Conservation (phyloP, 1,140 invertebrate species). For the Triops cancriformis region DNA sequence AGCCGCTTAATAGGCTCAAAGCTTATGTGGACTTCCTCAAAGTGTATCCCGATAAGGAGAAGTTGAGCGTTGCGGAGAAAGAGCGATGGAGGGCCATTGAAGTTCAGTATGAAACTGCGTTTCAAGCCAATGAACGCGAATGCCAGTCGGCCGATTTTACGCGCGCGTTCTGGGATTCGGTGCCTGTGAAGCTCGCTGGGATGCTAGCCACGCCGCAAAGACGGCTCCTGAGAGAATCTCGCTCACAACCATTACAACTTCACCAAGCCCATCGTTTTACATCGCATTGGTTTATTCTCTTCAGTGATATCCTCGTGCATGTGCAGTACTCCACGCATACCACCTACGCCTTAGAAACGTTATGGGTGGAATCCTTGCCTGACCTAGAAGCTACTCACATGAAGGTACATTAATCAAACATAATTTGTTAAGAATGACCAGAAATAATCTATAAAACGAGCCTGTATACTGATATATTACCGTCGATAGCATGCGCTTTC, state of each 20-base stretch:
- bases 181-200: not conserved
- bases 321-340: constrained; percentile 50
- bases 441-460: not conserved
- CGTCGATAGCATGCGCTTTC: constrained; percentile 52
- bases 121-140: not conserved
- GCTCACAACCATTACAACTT: constrained; percentile 52
- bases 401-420: constrained; percentile 28
- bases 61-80: not conserved
- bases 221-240: constrained; percentile 66
- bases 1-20: constrained; percentile 27
- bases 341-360: constrained; percentile 56
- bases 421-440: constrained; percentile 10
- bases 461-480: constrained; percentile 35
- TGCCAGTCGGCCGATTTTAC: constrained; percentile 58
- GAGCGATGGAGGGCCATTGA: not conserved
- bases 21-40: constrained; percentile 16
- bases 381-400: constrained; percentile 48
- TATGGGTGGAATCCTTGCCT: constrained; percentile 65
- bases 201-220: constrained; percentile 54
- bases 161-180: constrained; percentile 60
- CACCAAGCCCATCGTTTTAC: constrained; percentile 52
- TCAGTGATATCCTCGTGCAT: constrained; percentile 65
- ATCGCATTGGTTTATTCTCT: constrained; percentile 64
- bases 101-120: not conserved
- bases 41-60: not conserved